Percentiles rank a stretch among this genome's conserved stretches.
Conservation (phyloP, 2,888 invertebrate genomes). For the Phyto melanocephala region DNA sequence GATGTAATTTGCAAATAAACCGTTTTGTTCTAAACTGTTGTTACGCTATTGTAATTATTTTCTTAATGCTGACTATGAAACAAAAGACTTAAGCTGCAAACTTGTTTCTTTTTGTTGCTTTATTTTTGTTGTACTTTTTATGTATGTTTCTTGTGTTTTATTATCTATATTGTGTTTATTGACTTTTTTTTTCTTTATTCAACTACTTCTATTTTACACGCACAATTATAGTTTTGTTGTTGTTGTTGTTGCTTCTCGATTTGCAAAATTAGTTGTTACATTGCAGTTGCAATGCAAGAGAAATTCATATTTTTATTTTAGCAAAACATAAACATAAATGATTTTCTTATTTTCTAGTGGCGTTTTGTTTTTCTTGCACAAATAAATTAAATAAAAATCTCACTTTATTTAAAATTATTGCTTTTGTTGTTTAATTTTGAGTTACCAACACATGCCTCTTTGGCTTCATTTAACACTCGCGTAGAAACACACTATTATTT, state of each 20-base stretch:
- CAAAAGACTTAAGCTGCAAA: slow-evolving; percentile 67
- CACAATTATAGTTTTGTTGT: slow-evolving; percentile 56
- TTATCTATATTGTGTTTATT: slow-evolving; percentile 25
- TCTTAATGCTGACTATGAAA: slow-evolving; percentile 31
- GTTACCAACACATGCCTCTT: not conserved
- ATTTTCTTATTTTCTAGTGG: slow-evolving; percentile 35
- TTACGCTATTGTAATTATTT: not conserved
- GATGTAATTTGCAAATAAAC: slow-evolving; percentile 24
- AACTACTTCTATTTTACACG: slow-evolving; percentile 42
- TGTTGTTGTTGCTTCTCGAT: slow-evolving; percentile 49
- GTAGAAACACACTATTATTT: slow-evolving; percentile 17
- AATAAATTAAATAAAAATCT: not conserved
- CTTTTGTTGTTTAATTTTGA: not conserved
- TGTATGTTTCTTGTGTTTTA: not conserved
- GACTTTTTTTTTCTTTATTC: slow-evolving; percentile 1
- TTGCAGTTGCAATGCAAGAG: slow-evolving; percentile 59
- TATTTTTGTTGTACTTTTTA: not conserved
- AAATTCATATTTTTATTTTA: slow-evolving; percentile 38
- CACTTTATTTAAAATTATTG: slow-evolving; percentile 27
- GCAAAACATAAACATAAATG: slow-evolving; percentile 50
- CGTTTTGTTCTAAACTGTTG: slow-evolving; percentile 36
- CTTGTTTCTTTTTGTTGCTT: slow-evolving; percentile 55
- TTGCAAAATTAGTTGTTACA: slow-evolving; percentile 51
- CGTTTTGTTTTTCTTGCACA: not conserved
- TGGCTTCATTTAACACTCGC: slow-evolving; percentile 1